A percentile compares a stretch with the other conserved stretches of the same genome.
Conservation (phyloP, 2,888 invertebrate species). For the Cybosia mesomella region DNA sequence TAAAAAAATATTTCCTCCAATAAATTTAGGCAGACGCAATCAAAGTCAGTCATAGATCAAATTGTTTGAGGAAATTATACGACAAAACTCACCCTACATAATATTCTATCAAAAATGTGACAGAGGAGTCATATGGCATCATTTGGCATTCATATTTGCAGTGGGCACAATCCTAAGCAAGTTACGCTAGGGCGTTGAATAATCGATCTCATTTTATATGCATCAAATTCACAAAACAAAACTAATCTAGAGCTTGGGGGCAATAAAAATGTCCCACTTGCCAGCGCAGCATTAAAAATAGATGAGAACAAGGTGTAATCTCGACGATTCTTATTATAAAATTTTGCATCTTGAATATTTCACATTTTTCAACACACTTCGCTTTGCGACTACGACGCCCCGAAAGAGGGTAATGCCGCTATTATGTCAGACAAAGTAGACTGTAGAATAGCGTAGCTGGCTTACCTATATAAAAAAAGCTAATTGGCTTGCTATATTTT, state of each 20-base stretch:
- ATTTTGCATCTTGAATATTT: slow-evolving; percentile 82
- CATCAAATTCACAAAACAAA: slow-evolving; percentile 86
- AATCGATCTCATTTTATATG: slow-evolving; percentile 85
- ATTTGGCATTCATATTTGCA: slow-evolving; percentile 76
- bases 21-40: background rate
- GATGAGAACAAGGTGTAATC: slow-evolving; percentile 85
- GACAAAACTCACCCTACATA: slow-evolving; percentile 4
- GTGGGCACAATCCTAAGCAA: slow-evolving; percentile 67
- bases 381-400: slow-evolving; percentile 59
- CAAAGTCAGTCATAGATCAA: slow-evolving; percentile 3
- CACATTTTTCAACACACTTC: slow-evolving; percentile 79
- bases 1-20: background rate
- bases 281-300: slow-evolving; percentile 79
- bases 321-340: slow-evolving; percentile 83
- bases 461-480: slow-evolving; percentile 55
- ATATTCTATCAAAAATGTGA: slow-evolving; percentile 12
- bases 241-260: slow-evolving; percentile 83
- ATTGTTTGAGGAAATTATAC: background rate
- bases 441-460: slow-evolving; percentile 55
- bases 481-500: slow-evolving; percentile 54
- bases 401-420: slow-evolving; percentile 68
- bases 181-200: slow-evolving; percentile 78
- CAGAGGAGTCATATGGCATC: slow-evolving; percentile 59
- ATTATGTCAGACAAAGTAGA: slow-evolving; percentile 72
- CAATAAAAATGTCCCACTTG: slow-evolving; percentile 85